Evolutionary conservation across 2,888 invertebrate species (phyloP), one percentile per base, ranked within the genome.

Genomic region (Leptura quadrifasciata): DNA sequence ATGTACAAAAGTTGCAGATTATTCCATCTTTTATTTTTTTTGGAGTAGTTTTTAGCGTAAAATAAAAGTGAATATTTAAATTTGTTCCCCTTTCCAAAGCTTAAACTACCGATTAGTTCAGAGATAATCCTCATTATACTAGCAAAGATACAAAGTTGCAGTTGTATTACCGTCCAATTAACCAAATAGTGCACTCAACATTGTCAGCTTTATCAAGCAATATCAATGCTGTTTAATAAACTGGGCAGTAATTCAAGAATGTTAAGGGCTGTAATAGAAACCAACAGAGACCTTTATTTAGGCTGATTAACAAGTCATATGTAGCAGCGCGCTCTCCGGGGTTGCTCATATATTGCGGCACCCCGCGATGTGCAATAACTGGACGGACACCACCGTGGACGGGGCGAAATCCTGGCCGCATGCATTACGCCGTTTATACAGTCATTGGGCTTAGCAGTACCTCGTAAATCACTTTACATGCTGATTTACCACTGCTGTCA

Each of bases 251-350:
- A 74, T 75, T 58, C 57, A 74, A 74, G 76, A 78, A 72, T 61
- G 73, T 76, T 73, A 67, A 75, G 78, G 78, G 78, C 57, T 39
- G 54, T 52, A 63, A 24, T 72, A 77, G 72, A 80, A 79, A 78
- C 79, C 78, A 78, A 80, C 79, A 76, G 77, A 78, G 79, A 78
- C 80, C 78, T 71, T 76, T 77, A 77, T 76, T 78, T 73, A 78
- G 80, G 74, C 84, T 84, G 83, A 85, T 85, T 85, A 85, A 85
- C 84, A 84, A 85, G 85, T 85, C 84, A 84, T 84, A 84, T 81
- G 83, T 79, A 81, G 78, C 78, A 76, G 76, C 78, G 52, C 72
- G 70, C 80, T 76, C 81, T 65, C 76, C 75, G 81, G 85, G 85
- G 83, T 77, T 70, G 79, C 80, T 80, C 83, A 83, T 84, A 84